Base-by-base conservation (phyloP, 2,113 vertebrate species). In the Nothoprocta perdicaria region DNA sequence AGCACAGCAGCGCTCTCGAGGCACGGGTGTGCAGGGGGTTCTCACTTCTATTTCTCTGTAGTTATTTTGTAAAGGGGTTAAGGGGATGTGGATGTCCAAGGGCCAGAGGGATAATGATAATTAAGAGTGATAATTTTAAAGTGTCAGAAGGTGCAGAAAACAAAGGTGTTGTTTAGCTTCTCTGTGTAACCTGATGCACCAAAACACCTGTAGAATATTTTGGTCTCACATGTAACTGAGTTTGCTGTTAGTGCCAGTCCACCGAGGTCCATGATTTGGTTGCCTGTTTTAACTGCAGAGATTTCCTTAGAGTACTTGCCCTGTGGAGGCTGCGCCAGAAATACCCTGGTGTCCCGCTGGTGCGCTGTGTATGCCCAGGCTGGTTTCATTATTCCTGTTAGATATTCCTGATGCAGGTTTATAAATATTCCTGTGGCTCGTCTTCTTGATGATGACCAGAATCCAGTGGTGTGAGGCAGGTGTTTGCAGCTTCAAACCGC, bases 71-170 rank as follows among this genome's bases (percentile, higher is more conserved):
- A 31, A 57, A 10, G 27, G 31, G 15, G 29, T 57, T 55, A 17
- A 24, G 23, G 24, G 57, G 26, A 53, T 63, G 67, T 62, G 35
- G 40, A 2, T 48, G 26, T 80, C 74, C 52, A 52, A 48, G 24
- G 26, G 9, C 38, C 14, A 53, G 41, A 71, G 60, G 58, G 41
- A 66, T 40, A 33, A 26, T 48, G 52, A 33, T 38, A 38, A 38
- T 6, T 38, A 38, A 38, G 35, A 38, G 35, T 38, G 35, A 38
- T 38, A 38, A 38, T 80, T 18, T 0, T 16, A 29, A 69, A 57
- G 9, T 75, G 12, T 62, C 35, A 80, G 87, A 72, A 78, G 68
- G 19, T 69, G 60, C 45, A 88, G 77, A 73, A 90, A 57, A 46
- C 33, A 10, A 50, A 68, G 12, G 9, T 35, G 6, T 50, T 60